Evolutionary conservation across 2,888 invertebrate species (phyloP), one percentile per base, ranked within the genome.

Genomic region (Ormyrus labotus): DNA sequence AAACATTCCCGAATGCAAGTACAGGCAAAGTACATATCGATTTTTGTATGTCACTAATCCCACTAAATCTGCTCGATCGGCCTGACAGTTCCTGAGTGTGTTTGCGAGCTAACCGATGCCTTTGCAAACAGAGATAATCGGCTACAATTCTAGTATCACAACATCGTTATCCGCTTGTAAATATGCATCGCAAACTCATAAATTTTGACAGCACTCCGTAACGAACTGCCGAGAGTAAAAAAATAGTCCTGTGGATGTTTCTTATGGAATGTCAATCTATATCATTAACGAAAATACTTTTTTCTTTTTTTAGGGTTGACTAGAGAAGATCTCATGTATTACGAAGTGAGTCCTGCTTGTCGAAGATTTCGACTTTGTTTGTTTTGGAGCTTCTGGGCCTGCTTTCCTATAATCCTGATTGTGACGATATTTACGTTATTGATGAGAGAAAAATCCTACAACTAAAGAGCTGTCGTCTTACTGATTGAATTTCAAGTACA

Each of bases 371-470:
- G 89, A 5, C 73, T 88, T 9, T 85, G 84, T 72, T 79, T 89
- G 19, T 89, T 89, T 80, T 89, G 89, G 89, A 80, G 82, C 6
- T 85, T 89, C 47, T 89, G 89, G 89, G 78, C 77, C 6, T 83
- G 84, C 5, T 83, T 89, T 50, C 63, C 87, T 67, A 69, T 84
- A 5, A 84, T 87, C 34, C 71, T 88, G 13, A 13, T 86, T n/a
- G 63, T 85, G 51, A 85, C 85, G 45, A 78, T 88, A 45, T 65
- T 86, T 6, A 84, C 85, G 10, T 11, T 77, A 34, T 34, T 34
- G 2, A 34, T 34, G 3, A 34, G 34, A 34, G 34, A 34, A 34
- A 34, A 34, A 34, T 9, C 84, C 84, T 6, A 77, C 79, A 10
- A 61, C 58, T 71, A 60, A 73, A 50, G 4, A 34, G 11, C 1